phyloP scores from a whole-genome alignment of 1,140 invertebrate genomes.

The Adelges cooleyi region DNA sequence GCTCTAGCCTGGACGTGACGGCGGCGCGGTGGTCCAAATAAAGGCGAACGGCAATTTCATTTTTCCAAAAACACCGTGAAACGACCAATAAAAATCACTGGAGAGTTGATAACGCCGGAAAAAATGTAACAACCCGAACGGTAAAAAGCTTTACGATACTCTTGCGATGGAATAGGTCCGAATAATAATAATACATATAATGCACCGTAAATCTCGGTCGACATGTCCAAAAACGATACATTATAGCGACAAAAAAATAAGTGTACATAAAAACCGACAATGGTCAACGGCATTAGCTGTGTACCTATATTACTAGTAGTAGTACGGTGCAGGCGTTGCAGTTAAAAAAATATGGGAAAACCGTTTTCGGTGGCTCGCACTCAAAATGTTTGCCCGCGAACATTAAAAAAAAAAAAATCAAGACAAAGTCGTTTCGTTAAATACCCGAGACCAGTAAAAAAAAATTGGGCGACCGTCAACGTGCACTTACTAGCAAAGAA shows the following conservation, averaged over 20 bases:
- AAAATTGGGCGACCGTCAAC: too few species aligned
- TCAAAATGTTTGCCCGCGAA: background rate
- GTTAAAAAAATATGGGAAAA: constrained; percentile 10
- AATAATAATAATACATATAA: background rate
- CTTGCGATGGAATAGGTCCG: constrained; percentile 10
- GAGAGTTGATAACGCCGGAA: constrained; percentile 5
- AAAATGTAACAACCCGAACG: background rate
- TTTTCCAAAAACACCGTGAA: background rate
- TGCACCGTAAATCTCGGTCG: too few species aligned
- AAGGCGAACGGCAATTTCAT: too few species aligned
- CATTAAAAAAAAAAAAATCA: background rate
- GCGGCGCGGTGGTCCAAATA: too few species aligned
- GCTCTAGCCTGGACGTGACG: too few species aligned
- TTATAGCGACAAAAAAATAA: too few species aligned
- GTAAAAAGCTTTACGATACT: constrained; percentile 21
- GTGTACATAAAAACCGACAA: background rate
- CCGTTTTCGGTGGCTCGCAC: background rate
- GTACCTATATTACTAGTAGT: too few species aligned
- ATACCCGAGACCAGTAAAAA: too few species aligned
- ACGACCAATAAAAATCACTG: constrained; percentile 15
- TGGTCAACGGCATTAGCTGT: background rate
- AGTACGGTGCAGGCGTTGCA: too few species aligned
- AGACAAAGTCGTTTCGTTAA: background rate
- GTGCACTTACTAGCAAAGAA: too few species aligned
- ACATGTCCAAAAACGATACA: too few species aligned